phyloP scores from a whole-genome alignment of 2,888 invertebrate genomes.

The Falcaria lacertinaria region DNA sequence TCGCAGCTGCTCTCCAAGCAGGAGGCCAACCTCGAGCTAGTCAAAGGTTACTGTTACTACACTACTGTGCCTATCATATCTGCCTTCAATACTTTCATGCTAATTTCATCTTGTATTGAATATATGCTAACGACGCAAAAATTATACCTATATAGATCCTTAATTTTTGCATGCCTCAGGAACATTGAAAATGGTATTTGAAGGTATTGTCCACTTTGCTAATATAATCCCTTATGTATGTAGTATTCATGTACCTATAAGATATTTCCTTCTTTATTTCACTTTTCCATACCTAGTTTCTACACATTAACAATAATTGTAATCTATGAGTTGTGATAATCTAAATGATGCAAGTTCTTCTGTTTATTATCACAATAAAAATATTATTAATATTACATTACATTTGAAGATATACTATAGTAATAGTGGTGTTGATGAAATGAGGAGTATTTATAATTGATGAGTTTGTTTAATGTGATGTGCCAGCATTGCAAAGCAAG shows the following conservation, averaged over 20 bases:
- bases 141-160: conserved; percentile 50
- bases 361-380: neutral
- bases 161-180: conserved; percentile 81
- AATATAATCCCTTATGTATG: conserved; percentile 33
- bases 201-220: conserved; percentile 81
- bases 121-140: conserved; percentile 42
- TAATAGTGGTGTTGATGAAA: no score
- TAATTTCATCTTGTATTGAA: conserved; percentile 40
- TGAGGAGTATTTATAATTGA: neutral
- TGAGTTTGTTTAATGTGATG: conserved; percentile 10
- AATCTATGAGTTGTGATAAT: neutral
- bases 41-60: conserved; percentile 84
- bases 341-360: neutral
- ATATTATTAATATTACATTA: neutral
- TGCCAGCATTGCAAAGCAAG: conserved; percentile 91
- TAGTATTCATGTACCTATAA: conserved; percentile 6
- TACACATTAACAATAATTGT: neutral
- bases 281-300: neutral
- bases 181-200: conserved; percentile 83
- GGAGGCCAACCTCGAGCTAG: conserved; percentile 95
- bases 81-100: conserved; percentile 25
- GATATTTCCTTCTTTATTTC: neutral
- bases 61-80: conserved; percentile 10
- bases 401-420: no score
- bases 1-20: conserved; percentile 91